phyloP scores from a whole-genome alignment of 2,888 invertebrate genomes.

The Drosophila pseudotalamancana region DNA sequence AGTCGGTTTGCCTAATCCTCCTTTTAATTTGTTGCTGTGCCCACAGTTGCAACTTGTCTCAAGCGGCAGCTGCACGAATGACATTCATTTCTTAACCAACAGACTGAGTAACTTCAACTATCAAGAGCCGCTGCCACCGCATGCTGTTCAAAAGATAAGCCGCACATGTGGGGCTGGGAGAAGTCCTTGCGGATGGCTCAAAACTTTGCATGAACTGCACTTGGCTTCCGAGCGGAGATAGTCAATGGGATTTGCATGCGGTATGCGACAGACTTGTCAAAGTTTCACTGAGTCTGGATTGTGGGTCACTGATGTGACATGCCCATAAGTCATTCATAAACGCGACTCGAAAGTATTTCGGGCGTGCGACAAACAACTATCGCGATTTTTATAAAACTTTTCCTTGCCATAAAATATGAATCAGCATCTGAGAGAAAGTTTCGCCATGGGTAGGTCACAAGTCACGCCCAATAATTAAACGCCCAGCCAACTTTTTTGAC shows the following conservation, averaged over 20 bases:
- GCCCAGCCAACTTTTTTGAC: not conserved
- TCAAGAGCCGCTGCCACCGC: constrained; percentile 30
- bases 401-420: constrained; percentile 58
- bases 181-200: constrained; percentile 16
- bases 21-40: not conserved
- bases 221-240: constrained; percentile 16
- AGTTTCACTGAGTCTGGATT: constrained; percentile 39
- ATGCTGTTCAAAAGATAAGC: constrained; percentile 49
- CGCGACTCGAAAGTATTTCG: constrained; percentile 28
- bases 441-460: not conserved
- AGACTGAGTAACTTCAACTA: constrained; percentile 39
- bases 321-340: constrained; percentile 34
- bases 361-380: constrained; percentile 61
- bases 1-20: constrained; percentile 16
- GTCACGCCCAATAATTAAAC: constrained; percentile 1
- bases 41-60: constrained; percentile 19
- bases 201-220: constrained; percentile 52
- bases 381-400: constrained; percentile 56
- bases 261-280: constrained; percentile 32
- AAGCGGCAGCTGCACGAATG: constrained; percentile 25
- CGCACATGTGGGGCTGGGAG: constrained; percentile 26
- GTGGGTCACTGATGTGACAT: constrained; percentile 25
- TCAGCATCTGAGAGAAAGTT: constrained; percentile 18
- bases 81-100: constrained; percentile 55
- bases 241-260: constrained; percentile 31